Conservation (phyloP, 2,888 invertebrate species). For the Tetramorium bicarinatum region DNA sequence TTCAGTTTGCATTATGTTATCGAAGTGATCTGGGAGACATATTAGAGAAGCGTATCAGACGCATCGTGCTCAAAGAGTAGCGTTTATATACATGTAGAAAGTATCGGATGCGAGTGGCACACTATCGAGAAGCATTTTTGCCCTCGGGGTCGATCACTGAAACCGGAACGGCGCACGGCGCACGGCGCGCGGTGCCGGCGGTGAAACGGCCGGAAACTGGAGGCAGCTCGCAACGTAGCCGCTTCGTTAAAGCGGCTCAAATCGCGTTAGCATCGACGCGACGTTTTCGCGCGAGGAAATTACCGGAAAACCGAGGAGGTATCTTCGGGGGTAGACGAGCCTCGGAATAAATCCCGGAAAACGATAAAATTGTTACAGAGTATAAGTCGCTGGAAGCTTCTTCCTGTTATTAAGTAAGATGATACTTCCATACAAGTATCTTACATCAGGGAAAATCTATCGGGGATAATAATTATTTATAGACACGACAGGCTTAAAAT, state of each 20-base stretch:
- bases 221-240: constrained; percentile 16
- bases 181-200: constrained; percentile 34
- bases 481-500: neutral
- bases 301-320: neutral
- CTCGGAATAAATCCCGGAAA: neutral
- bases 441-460: neutral
- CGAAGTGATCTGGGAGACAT: neutral
- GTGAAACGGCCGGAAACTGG: constrained; percentile 59
- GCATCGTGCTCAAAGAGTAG: neutral
- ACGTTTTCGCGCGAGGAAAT: neutral
- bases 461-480: constrained; percentile 6
- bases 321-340: neutral
- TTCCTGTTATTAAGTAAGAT: neutral
- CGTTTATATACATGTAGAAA: constrained; percentile 14
- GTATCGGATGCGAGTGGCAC: constrained; percentile 63
- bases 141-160: constrained; percentile 63
- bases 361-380: neutral
- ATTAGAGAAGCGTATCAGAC: neutral
- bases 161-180: constrained; percentile 55
- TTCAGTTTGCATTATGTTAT: neutral
- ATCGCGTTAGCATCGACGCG: constrained; percentile 26
- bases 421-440: neutral
- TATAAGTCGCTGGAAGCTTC: neutral
- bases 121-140: constrained; percentile 64
- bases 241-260: constrained; percentile 35